Base-by-base conservation (phyloP, 1,140 invertebrate genomes). In the Stratiolaelaps scimitus region DNA sequence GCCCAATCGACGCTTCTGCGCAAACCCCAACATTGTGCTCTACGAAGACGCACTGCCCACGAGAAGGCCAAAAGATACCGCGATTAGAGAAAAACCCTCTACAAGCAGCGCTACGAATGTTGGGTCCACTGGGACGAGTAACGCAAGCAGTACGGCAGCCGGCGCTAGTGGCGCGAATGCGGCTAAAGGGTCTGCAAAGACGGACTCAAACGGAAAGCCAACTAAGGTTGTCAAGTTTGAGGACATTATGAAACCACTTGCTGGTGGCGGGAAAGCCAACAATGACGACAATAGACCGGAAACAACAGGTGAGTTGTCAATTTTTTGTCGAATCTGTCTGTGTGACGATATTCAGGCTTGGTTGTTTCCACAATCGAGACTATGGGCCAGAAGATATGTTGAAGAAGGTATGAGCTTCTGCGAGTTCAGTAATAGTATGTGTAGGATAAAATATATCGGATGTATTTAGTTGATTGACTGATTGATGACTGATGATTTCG, bases 171-270 rank as follows among this genome's bases (percentile, higher is more conserved):
- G 34, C 34, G 10, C 34, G 34, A 40, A 40, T 40, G 10, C 34
- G 4, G 10, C 5, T 40, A 40, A 40, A 40, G 10, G 5, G 10
- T n/a, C n/a, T n/a, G 34, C 34, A 10, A 40, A 40, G 10, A 40
- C 34, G 10, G 34, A 40, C 10, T 4, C 34, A 40, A 60, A 60
- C 23, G 53, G 53, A 26, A 60, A 60, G 10, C 53, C 23, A 15
- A 29, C 53, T 1, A 60, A 60, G 23, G 34, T 60, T 34, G 53
- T 60, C 1, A 60, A 60, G 53, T 60, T 60, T 60, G 53, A 60
- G 34, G 53, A 60, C 10, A 34, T 60, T 23, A 60, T 60, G 53
- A 60, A 60, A 23, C 53, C 53, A 15, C 34, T 40, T 40, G 34
- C 34, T 10, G 34, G 34, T 40, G 34, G 34, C 34, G 34, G 34